Conservation (phyloP, 2,888 invertebrate species). For the Caenorhabditis sinica region DNA sequence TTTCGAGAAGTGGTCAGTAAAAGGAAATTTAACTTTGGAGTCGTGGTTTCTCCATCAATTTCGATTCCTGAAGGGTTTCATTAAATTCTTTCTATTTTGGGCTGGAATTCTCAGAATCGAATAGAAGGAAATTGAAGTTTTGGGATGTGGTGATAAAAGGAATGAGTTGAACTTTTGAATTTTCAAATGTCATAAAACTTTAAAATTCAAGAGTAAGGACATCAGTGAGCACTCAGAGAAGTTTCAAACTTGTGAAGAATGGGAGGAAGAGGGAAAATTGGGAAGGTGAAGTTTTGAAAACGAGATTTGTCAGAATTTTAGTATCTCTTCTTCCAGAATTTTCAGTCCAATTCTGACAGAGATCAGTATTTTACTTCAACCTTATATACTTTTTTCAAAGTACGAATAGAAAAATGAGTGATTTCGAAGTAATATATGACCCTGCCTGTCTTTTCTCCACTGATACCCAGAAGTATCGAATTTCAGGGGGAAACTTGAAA, state of each 20-base stretch:
- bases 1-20: constrained; percentile 12
- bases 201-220: background rate
- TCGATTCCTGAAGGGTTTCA: constrained; percentile 6
- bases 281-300: background rate
- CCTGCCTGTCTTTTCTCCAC: background rate
- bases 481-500: background rate
- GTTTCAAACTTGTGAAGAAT: background rate
- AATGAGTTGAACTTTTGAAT: constrained; percentile 5
- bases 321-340: background rate
- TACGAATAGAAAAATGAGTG: background rate
- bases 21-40: constrained; percentile 22
- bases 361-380: too few species aligned
- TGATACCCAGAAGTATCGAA: background rate
- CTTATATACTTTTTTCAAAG: too few species aligned
- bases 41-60: background rate
- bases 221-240: background rate
- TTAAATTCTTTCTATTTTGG: constrained; percentile 11
- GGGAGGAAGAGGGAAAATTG: background rate
- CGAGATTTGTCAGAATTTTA: background rate
- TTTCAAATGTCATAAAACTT: background rate
- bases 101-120: background rate
- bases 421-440: background rate
- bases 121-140: background rate
- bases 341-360: too few species aligned
- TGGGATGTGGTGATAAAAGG: background rate